Evolutionary conservation across 2,113 vertebrate species (phyloP).

Genomic region (Recurvirostra avosetta): DNA sequence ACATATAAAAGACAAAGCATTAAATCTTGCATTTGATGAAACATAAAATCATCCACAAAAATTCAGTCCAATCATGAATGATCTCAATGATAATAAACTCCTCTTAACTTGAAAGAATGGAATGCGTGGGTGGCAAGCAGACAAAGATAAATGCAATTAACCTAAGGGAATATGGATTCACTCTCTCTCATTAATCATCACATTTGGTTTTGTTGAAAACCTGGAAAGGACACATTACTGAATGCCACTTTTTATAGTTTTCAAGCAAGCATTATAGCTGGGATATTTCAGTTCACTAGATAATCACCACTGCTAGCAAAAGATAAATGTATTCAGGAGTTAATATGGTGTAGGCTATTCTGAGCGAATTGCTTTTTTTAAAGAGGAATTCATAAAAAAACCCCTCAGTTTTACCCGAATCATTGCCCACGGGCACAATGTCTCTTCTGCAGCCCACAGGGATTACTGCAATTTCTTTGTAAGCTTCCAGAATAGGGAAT

Average conservation of each 20-base stretch:
- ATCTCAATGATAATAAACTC: constrained; percentile 36
- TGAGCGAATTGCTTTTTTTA: not conserved
- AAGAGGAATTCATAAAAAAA: not conserved
- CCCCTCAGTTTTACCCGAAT: not conserved
- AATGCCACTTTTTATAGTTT: not conserved
- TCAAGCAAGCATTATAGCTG: not conserved
- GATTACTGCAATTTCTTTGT: not conserved
- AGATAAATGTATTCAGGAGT: not conserved
- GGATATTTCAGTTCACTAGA: not conserved
- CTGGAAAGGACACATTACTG: not conserved
- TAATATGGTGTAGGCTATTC: not conserved
- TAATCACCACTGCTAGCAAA: not conserved
- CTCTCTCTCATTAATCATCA: constrained; percentile 7
- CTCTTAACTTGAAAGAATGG: not conserved
- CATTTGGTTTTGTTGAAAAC: not conserved
- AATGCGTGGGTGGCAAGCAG: constrained; percentile 12
- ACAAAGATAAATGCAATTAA: constrained; percentile 10
- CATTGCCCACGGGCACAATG: not conserved
- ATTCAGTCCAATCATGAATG: not conserved
- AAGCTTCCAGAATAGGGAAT: constrained; percentile 6
- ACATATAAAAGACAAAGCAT: not conserved
- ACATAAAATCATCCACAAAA: constrained; percentile 10
- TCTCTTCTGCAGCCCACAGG: not conserved
- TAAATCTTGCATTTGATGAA: constrained; percentile 17
- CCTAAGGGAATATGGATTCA: not conserved